Conservation (phyloP, 2,113 vertebrate species). For the Chinchilla lanigera region DNA sequence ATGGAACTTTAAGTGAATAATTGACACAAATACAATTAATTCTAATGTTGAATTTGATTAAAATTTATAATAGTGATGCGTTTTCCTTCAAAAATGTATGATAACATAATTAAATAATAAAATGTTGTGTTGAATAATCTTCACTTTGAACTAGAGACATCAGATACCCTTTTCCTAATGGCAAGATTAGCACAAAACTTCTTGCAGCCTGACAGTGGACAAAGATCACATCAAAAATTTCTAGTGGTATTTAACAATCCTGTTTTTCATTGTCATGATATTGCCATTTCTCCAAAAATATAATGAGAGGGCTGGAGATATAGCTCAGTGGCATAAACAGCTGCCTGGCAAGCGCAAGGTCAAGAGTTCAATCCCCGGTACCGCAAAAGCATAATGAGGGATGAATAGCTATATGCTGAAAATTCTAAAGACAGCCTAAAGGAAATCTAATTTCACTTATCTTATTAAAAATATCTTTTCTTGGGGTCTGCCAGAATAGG, state of each 20-base stretch:
- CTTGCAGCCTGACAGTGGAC: neutral
- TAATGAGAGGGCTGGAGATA: too few species aligned
- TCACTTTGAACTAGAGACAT: neutral
- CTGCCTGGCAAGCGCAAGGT: too few species aligned
- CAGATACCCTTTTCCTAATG: constrained; percentile 16
- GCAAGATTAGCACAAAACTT: constrained; percentile 10
- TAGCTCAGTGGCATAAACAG: too few species aligned
- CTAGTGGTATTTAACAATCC: neutral
- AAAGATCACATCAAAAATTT: constrained; percentile 41
- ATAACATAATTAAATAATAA: neutral
- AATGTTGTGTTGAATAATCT: constrained; percentile 5
- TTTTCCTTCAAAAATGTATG: neutral
- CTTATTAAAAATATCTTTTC: constrained; percentile 34
- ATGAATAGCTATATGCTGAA: neutral
- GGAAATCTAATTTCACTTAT: constrained; percentile 37
- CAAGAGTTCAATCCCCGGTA: too few species aligned
- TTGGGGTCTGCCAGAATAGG: neutral
- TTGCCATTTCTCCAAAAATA: constrained; percentile 8
- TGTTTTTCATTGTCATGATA: constrained; percentile 30
- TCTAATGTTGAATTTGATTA: constrained; percentile 15
- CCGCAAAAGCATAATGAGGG: neutral
- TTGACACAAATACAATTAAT: neutral
- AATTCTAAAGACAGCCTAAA: constrained; percentile 24
- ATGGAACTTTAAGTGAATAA: neutral
- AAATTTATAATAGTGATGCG: neutral